Evolutionary conservation across 2,113 vertebrate genomes (phyloP).

Genomic region (Pseudonaja textilis): DNA sequence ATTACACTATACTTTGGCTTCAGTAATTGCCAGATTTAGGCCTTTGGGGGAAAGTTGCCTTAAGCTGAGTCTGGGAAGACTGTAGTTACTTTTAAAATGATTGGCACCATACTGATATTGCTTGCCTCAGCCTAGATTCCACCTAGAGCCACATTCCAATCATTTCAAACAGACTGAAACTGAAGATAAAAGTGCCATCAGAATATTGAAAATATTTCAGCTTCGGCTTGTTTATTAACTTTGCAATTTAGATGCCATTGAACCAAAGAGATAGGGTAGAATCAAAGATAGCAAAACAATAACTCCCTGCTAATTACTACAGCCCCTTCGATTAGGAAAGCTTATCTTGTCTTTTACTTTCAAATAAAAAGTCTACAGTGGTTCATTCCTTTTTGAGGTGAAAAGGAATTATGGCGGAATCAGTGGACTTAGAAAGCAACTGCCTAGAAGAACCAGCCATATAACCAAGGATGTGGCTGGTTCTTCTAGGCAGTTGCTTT

Average conservation of each 20-base stretch:
- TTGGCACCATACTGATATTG: neutral
- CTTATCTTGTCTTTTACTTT: slow-evolving; percentile 7
- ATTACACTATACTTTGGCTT: neutral
- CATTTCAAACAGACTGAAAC: neutral
- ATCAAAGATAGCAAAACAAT: neutral
- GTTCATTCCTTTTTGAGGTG: slow-evolving; percentile 1
- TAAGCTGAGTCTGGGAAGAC: neutral
- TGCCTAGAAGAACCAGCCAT: neutral
- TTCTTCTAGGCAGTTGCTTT: neutral
- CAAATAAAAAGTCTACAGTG: neutral
- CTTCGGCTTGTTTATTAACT: slow-evolving; percentile 19
- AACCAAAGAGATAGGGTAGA: slow-evolving; percentile 13
- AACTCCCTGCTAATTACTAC: slow-evolving; percentile 21
- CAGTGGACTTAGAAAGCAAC: neutral
- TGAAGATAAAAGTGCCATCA: neutral
- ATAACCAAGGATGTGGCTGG: no score
- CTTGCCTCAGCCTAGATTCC: neutral
- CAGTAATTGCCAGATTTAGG: neutral
- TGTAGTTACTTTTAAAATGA: neutral
- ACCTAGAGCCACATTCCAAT: neutral
- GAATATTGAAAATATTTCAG: slow-evolving; percentile 14
- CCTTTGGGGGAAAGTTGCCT: neutral
- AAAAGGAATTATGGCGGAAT: neutral
- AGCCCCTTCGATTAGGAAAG: neutral
- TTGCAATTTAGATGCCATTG: neutral